Evolutionary conservation across 2,888 invertebrate species (phyloP).

Genomic region (Cheilosia grossa): DNA sequence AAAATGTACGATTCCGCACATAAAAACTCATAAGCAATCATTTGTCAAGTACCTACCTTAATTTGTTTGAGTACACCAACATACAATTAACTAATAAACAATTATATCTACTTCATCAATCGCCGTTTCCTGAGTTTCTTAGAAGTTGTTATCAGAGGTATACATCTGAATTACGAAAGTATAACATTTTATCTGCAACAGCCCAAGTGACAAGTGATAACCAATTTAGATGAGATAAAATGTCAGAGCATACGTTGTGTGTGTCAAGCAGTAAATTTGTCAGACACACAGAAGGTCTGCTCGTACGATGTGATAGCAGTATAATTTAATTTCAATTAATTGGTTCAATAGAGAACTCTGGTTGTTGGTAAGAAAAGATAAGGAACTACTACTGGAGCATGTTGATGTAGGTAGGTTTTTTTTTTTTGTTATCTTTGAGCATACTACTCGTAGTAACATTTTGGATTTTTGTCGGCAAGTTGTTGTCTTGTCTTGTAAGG

Average conservation of each 20-base stretch:
- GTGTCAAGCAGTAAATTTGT: slow-evolving; percentile 19
- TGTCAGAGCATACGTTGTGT: slow-evolving; percentile 7
- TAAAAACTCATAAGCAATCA: neutral
- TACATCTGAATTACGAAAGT: slow-evolving; percentile 41
- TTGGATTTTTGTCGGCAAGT: too few relatives aligned
- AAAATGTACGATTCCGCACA: neutral
- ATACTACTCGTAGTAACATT: too few relatives aligned
- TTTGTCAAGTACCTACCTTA: slow-evolving; percentile 13
- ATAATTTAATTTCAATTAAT: slow-evolving; percentile 57
- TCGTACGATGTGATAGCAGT: slow-evolving; percentile 26
- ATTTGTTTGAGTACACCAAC: slow-evolving; percentile 11
- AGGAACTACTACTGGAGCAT: slow-evolving; percentile 42
- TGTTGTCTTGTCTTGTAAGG: too few relatives aligned
- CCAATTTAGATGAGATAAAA: slow-evolving; percentile 52
- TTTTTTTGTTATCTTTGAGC: neutral
- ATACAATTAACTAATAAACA: slow-evolving; percentile 15
- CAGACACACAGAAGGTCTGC: slow-evolving; percentile 1
- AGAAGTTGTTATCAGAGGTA: slow-evolving; percentile 26
- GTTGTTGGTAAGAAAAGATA: slow-evolving; percentile 29
- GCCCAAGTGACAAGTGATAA: slow-evolving; percentile 53
- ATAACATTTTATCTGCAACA: slow-evolving; percentile 44
- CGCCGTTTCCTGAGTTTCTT: neutral
- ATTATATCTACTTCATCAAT: slow-evolving; percentile 5
- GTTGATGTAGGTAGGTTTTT: neutral
- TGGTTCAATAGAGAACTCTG: slow-evolving; percentile 40